A percentile compares a stretch with the other conserved stretches of the same genome.
phyloP scores from a whole-genome alignment of 2,113 vertebrate genomes.

The Gymnogyps californianus region DNA sequence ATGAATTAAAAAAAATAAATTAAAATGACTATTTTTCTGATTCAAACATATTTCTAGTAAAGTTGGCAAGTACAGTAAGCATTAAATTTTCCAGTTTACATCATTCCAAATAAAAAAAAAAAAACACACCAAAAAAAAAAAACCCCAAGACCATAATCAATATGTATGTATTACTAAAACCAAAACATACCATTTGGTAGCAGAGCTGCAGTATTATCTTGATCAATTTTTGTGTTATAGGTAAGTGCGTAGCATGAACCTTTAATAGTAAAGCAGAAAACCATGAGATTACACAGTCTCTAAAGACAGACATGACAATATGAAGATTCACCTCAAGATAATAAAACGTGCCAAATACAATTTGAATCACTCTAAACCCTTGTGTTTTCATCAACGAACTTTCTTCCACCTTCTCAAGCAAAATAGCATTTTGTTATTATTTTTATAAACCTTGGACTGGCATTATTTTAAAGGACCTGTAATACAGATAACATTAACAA shows the following conservation, averaged over 20 bases:
- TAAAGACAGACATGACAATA: background rate
- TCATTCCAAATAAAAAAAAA: background rate
- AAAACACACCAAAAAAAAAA: background rate
- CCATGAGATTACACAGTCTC: background rate
- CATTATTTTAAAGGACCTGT: background rate
- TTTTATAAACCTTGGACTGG: background rate
- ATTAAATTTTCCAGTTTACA: background rate
- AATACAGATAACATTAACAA: background rate
- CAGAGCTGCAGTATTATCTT: slow-evolving; percentile 85
- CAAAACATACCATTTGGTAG: slow-evolving; percentile 80
- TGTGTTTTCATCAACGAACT: background rate
- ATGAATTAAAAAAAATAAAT: background rate
- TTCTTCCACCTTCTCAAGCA: background rate
- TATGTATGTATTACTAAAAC: background rate
- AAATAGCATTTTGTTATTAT: background rate
- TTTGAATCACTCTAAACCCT: background rate
- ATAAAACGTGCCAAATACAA: background rate
- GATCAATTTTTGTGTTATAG: slow-evolving; percentile 84
- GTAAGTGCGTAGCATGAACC: slow-evolving; percentile 84
- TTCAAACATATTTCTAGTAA: background rate
- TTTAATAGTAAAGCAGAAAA: slow-evolving; percentile 56
- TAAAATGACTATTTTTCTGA: background rate
- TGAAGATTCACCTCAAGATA: background rate
- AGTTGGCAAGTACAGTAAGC: background rate
- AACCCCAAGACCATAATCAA: background rate